phyloP scores from a whole-genome alignment of 2,888 invertebrate genomes.

The Lysandra bellargus region DNA sequence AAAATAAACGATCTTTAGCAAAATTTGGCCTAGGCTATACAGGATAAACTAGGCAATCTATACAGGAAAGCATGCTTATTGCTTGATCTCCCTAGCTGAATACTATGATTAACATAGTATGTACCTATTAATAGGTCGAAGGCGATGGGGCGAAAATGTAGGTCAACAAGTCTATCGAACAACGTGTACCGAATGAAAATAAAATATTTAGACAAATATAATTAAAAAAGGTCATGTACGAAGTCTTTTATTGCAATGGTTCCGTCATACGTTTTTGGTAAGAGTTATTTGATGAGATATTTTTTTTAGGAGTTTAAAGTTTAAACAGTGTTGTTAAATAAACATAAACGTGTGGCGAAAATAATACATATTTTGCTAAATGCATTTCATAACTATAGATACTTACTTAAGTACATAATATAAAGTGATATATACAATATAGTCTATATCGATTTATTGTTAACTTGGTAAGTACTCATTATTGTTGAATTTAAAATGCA shows the following conservation, averaged over 20 bases:
- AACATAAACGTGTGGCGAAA: too few species aligned
- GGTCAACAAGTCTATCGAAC: slow-evolving; percentile 2
- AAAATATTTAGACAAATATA: slow-evolving; percentile 8
- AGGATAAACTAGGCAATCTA: not conserved
- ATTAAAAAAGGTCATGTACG: not conserved
- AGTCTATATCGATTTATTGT: too few species aligned
- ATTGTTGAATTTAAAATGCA: too few species aligned
- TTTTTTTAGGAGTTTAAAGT: too few species aligned
- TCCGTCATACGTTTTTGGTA: not conserved
- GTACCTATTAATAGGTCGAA: not conserved
- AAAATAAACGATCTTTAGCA: too few species aligned
- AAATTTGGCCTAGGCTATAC: too few species aligned
- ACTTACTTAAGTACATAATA: too few species aligned
- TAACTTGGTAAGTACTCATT: too few species aligned
- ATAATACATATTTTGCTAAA: too few species aligned
- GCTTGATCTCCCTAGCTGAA: not conserved
- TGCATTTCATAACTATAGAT: too few species aligned
- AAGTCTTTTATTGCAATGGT: not conserved
- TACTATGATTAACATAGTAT: not conserved
- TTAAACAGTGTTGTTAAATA: too few species aligned
- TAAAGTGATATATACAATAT: too few species aligned
- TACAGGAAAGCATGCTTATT: not conserved
- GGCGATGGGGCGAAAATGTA: not conserved
- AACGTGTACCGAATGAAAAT: slow-evolving; percentile 7
- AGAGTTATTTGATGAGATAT: not conserved